These are phyloP conservation scores for Aegotheles bennettii DNA, from an alignment of 2,113 vertebrate species.

Conservation along the genomic window DNA sequence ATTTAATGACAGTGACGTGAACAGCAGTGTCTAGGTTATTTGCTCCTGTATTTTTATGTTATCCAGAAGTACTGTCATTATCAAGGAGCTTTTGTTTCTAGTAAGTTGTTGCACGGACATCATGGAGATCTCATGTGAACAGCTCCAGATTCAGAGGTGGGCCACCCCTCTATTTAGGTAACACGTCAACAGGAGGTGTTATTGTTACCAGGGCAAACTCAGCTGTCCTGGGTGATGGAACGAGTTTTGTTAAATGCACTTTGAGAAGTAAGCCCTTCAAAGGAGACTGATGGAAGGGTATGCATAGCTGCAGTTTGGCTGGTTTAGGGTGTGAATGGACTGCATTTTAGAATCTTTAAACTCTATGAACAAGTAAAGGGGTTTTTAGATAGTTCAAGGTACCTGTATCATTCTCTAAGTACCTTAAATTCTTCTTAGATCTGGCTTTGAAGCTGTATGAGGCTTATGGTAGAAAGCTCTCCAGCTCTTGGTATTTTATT, in stretches of 20 bases:
- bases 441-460: neutral
- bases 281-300: neutral
- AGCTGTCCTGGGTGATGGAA: neutral
- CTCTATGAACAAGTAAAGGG: neutral
- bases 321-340: neutral
- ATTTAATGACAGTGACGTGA: neutral
- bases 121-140: neutral
- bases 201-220: neutral
- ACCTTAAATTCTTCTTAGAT: neutral
- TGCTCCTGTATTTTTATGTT: neutral
- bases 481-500: neutral
- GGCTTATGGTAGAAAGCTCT: neutral
- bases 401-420: neutral
- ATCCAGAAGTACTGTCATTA: neutral
- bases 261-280: neutral
- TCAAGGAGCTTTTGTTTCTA: neutral
- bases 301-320: neutral
- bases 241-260: neutral
- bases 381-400: neutral
- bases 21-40: neutral
- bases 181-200: neutral
- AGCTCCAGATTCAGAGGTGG: neutral
- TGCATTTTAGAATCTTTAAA: neutral
- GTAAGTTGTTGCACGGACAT: neutral
- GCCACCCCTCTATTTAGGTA: neutral